Evolutionary conservation across 1,140 invertebrate genomes (phyloP).

Genomic region (Aphelenchoides besseyi): DNA sequence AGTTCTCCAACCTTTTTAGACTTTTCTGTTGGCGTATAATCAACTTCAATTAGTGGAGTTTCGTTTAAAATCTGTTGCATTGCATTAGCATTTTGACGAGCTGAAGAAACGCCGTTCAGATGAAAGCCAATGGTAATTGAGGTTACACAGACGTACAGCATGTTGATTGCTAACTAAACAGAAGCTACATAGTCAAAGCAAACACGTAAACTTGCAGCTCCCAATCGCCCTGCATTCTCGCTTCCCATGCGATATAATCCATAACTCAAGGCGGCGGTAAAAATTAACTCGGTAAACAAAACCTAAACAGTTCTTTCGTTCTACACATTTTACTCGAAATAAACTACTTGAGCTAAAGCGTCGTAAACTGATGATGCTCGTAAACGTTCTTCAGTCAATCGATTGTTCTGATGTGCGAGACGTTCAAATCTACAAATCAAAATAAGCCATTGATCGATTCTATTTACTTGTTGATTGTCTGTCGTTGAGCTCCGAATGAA

Average conservation of each 20-base stretch:
- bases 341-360: slow-evolving; percentile 55
- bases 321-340: too few species aligned
- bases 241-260: slow-evolving; percentile 52
- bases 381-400: slow-evolving; percentile 53
- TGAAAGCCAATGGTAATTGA: slow-evolving; percentile 61
- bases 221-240: slow-evolving; percentile 53
- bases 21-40: slow-evolving; percentile 7
- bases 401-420: slow-evolving; percentile 48
- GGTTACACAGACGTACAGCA: slow-evolving; percentile 60
- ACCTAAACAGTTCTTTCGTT: too few species aligned
- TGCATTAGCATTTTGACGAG: slow-evolving; percentile 48
- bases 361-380: slow-evolving; percentile 59
- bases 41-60: slow-evolving; percentile 44
- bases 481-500: slow-evolving; percentile 55
- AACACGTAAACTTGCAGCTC: too few species aligned
- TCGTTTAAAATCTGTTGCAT: slow-evolving; percentile 48
- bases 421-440: slow-evolving; percentile 53
- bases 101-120: slow-evolving; percentile 53
- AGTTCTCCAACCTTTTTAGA: not conserved
- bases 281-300: slow-evolving; percentile 58
- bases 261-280: slow-evolving; percentile 57
- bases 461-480: slow-evolving; percentile 54
- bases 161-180: too few species aligned
- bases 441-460: slow-evolving; percentile 1
- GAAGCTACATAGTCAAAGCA: too few species aligned